Percentiles rank a stretch among this genome's conserved stretches.
Conservation (phyloP, 2,888 invertebrate genomes). For the Carterocephalus palaemon region DNA sequence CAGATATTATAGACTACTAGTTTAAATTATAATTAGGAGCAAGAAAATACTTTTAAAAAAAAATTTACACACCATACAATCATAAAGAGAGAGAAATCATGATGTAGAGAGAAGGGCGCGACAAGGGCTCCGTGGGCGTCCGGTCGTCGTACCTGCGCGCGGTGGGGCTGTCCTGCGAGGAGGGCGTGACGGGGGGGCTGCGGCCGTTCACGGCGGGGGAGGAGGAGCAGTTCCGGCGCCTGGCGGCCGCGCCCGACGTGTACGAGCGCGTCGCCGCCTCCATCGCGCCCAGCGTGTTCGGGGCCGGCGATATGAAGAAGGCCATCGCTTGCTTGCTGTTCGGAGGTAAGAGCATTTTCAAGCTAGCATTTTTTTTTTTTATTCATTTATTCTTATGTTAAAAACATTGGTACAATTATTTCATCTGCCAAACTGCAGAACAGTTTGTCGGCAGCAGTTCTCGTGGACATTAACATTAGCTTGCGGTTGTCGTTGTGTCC, state of each 20-base stretch:
- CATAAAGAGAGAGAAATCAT: too few species aligned
- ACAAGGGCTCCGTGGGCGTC: slow-evolving; percentile 92
- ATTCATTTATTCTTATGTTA: too few species aligned
- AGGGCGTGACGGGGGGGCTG: slow-evolving; percentile 86
- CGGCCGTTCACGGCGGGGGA: slow-evolving; percentile 68
- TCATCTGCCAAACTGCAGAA: too few species aligned
- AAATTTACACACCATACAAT: too few species aligned
- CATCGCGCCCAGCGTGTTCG: slow-evolving; percentile 98
- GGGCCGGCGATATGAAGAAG: slow-evolving; percentile 96
- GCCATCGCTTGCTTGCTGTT: slow-evolving; percentile 96
- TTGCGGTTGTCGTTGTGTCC: too few species aligned
- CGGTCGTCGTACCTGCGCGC: slow-evolving; percentile 96
- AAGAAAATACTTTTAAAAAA: too few species aligned
- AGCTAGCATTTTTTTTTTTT: background rate
- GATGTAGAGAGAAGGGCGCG: slow-evolving; percentile 84
- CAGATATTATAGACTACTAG: too few species aligned
- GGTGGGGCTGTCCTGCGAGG: slow-evolving; percentile 93
- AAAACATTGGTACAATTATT: too few species aligned
- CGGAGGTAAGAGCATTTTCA: slow-evolving; percentile 81
- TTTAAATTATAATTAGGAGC: too few species aligned
- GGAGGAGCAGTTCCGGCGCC: slow-evolving; percentile 86
- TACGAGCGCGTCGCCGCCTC: slow-evolving; percentile 93
- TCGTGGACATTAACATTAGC: too few species aligned
- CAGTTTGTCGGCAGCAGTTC: too few species aligned
- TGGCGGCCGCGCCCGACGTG: slow-evolving; percentile 91